A percentile compares a stretch with the other conserved stretches of the same genome.
These are phyloP conservation scores for Cosmopolites sordidus DNA, from an alignment of 2,888 invertebrate genomes.

Conservation along the genomic window DNA sequence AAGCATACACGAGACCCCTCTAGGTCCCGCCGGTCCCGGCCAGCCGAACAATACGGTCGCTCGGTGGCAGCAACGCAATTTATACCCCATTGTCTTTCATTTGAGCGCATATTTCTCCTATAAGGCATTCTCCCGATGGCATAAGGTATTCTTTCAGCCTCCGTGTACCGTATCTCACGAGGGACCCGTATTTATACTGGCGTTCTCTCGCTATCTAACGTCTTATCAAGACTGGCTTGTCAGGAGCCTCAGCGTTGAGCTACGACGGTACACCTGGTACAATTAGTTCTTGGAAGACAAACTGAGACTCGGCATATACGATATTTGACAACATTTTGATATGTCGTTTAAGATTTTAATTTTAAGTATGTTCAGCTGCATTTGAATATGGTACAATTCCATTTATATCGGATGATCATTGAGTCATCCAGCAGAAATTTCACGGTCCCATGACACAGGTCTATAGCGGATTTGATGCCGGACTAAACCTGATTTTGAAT, in stretches of 20 bases:
- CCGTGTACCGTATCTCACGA: slow-evolving; percentile 42
- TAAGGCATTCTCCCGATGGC: slow-evolving; percentile 38
- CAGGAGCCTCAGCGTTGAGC: slow-evolving; percentile 7
- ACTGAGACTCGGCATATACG: too few species aligned
- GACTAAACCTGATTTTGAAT: too few species aligned
- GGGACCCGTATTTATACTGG: slow-evolving; percentile 23
- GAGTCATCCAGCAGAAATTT: too few species aligned
- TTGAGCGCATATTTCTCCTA: slow-evolving; percentile 49
- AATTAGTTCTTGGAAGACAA: slow-evolving; percentile 20
- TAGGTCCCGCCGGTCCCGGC: not conserved
- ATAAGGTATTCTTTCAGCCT: slow-evolving; percentile 25
- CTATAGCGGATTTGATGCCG: too few species aligned
- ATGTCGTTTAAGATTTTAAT: too few species aligned
- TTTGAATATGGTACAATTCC: too few species aligned
- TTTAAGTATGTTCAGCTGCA: too few species aligned
- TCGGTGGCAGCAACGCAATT: slow-evolving; percentile 43
- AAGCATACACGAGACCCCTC: not conserved
- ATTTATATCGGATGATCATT: too few species aligned
- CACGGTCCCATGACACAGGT: too few species aligned
- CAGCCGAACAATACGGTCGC: slow-evolving; percentile 34
- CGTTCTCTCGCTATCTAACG: slow-evolving; percentile 25
- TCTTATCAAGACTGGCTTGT: slow-evolving; percentile 23
- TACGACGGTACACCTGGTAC: slow-evolving; percentile 21
- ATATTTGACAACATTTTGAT: too few species aligned
- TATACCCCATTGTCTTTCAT: slow-evolving; percentile 52